Conservation (phyloP, 1,140 invertebrate genomes). For the Cylas formicarius region DNA sequence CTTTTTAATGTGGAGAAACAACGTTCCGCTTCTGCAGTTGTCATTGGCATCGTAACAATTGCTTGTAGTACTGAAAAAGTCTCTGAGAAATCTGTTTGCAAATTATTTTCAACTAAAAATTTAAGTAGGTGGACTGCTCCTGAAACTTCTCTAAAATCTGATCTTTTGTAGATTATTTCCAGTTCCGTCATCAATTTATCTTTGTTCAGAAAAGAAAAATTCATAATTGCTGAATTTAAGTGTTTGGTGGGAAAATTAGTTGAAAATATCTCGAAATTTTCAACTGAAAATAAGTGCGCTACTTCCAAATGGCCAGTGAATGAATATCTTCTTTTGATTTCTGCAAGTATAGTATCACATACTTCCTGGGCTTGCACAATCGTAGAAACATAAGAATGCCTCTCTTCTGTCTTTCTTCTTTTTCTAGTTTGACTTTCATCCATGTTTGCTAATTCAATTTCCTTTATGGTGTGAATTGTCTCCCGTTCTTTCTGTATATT, state of each 20-base stretch:
- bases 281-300: conserved; percentile 7
- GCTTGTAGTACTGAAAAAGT: conserved; percentile 27
- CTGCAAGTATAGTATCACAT: conserved; percentile 17
- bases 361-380: conserved; percentile 16
- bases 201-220: conserved; percentile 14
- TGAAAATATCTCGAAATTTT: conserved; percentile 13
- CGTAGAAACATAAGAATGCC: conserved; percentile 3
- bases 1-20: conserved; percentile 36
- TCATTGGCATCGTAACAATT: conserved; percentile 28
- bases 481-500: conserved; percentile 15
- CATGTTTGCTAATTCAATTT: conserved; percentile 2
- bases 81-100: conserved; percentile 23
- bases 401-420: conserved; percentile 4
- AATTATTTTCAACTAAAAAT: conserved; percentile 22
- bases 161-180: conserved; percentile 15
- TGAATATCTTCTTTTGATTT: conserved; percentile 15
- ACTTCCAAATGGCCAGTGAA: conserved; percentile 16
- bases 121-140: conserved; percentile 15
- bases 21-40: conserved; percentile 31
- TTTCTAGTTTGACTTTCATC: neutral
- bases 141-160: conserved; percentile 14
- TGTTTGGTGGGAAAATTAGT: conserved; percentile 12
- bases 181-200: conserved; percentile 17
- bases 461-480: conserved; percentile 9
- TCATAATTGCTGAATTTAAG: conserved; percentile 3